Evolutionary conservation across 2,888 invertebrate genomes (phyloP), one percentile per base, ranked within the genome.

Genomic region (Meghimatium bilineatum): DNA sequence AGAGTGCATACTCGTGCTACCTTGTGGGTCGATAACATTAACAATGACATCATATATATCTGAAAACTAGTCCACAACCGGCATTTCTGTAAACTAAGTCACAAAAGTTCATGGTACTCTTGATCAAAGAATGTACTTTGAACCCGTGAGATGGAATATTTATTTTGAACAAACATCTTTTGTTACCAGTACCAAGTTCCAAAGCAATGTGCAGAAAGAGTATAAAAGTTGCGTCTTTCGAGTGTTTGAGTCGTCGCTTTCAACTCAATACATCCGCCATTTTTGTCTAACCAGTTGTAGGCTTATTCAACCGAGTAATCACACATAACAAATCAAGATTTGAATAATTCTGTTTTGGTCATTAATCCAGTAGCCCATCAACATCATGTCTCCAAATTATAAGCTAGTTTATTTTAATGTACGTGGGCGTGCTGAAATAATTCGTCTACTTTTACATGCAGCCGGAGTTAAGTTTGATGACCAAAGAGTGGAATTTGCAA

Each of bases 341-440:
- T 44, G 44, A 44, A 44, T 44, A 8, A 5, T 44, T 44, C 44
- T 5, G 5, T 44, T 44, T 8, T 44, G 12, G 44, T 44, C 12
- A 5, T 8, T 8, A 12, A 8, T 44, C 12, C 44, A 44, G 5
- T 12, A 44, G 44, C 12, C 12, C 44, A 44, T 5, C 5, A 5
- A 44, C 44, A 67, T 5, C 20, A 67, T 67, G 67, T 32, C 67
- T 52, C 56, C 80, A 3, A 80, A 80, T 10, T 34, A 66, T 26
- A 74, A 75, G 32, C 66, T 82, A 26, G 63, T 75, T 32, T 82
- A 82, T 49, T 82, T 82, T 38, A 66, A 74, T 63, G 20, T 82
- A 49, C 82, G 82, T 17, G 82, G 82, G 8, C 74, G 82, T 32
- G 82, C 75, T 26, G 82, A 82, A 69, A 36, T 82, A 32, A 32